phyloP scores from a whole-genome alignment of 92 coral and sea anemone species.

The Porites cylindrica region DNA sequence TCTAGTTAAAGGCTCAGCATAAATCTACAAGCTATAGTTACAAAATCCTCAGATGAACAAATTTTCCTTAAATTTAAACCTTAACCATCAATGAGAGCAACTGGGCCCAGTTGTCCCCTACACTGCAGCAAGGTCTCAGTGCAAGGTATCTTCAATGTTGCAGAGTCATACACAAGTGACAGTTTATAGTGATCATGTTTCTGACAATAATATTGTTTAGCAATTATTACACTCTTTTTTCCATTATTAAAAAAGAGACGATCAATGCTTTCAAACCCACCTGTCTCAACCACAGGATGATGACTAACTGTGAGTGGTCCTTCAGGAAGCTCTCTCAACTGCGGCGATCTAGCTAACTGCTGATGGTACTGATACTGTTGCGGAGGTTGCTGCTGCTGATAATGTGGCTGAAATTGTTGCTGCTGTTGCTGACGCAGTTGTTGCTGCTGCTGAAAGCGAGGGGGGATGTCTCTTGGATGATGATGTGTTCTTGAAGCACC shows the following conservation, averaged over 20 bases:
- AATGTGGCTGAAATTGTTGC: slow-evolving; percentile 62
- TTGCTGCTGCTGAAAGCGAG: slow-evolving; percentile 84
- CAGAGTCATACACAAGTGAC: no score
- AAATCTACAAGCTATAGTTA: no score
- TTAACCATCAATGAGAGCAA: no score
- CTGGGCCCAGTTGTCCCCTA: no score
- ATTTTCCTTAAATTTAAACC: no score
- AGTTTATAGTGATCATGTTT: no score
- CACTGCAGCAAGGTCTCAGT: no score
- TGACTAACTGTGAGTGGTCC: slow-evolving; percentile 60
- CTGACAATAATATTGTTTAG: no score
- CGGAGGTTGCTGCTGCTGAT: slow-evolving; percentile 54
- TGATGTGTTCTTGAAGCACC: slow-evolving; percentile 74
- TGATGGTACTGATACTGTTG: slow-evolving; percentile 43
- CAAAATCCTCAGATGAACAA: no score
- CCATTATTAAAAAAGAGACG: neutral
- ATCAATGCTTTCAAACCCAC: slow-evolving; percentile 40
- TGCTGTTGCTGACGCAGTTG: slow-evolving; percentile 79
- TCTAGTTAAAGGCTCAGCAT: no score
- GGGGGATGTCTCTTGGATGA: slow-evolving; percentile 82
- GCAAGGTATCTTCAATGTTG: no score
- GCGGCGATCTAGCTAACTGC: slow-evolving; percentile 54
- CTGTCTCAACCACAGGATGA: slow-evolving; percentile 66
- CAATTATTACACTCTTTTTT: no score
- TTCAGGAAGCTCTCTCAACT: slow-evolving; percentile 75